A percentile compares a stretch with the other conserved stretches of the same genome.
phyloP scores from a whole-genome alignment of 2,797 vertebrate species.

The Eulemur mongoz region DNA sequence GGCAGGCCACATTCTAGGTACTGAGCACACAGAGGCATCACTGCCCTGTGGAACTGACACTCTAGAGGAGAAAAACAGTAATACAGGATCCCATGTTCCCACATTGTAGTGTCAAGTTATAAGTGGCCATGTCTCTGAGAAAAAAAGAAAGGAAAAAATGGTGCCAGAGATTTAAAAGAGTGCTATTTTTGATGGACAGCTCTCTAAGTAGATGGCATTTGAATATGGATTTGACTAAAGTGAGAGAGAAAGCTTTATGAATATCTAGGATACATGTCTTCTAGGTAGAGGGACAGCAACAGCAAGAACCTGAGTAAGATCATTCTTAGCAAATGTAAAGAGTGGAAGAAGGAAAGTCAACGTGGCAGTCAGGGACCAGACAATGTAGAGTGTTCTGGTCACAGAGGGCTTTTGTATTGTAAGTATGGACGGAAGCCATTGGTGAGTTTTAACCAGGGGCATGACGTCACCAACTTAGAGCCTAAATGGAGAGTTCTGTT shows the following conservation, averaged over 20 bases:
- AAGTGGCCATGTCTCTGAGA: neutral
- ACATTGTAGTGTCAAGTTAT: neutral
- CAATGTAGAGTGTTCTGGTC: neutral
- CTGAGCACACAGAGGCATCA: neutral
- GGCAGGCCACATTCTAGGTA: neutral
- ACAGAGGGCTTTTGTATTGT: neutral
- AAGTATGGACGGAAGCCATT: no score
- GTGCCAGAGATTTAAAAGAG: neutral
- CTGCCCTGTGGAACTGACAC: neutral
- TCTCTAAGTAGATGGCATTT: neutral
- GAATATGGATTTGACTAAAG: neutral
- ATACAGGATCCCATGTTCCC: neutral
- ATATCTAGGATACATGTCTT: neutral
- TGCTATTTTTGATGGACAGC: neutral
- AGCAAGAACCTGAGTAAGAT: neutral
- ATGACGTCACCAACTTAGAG: neutral
- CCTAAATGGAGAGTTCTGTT: neutral
- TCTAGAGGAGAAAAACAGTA: neutral
- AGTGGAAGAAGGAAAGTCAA: neutral
- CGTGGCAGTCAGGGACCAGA: fast-evolving
- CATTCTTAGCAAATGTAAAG: neutral
- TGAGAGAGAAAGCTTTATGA: neutral
- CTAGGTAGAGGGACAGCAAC: neutral
- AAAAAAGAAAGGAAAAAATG: neutral
- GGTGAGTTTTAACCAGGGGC: neutral